These are phyloP conservation scores for Gymnothorax javanicus DNA, from an alignment of 2,797 vertebrate species.

Conservation along the genomic window DNA sequence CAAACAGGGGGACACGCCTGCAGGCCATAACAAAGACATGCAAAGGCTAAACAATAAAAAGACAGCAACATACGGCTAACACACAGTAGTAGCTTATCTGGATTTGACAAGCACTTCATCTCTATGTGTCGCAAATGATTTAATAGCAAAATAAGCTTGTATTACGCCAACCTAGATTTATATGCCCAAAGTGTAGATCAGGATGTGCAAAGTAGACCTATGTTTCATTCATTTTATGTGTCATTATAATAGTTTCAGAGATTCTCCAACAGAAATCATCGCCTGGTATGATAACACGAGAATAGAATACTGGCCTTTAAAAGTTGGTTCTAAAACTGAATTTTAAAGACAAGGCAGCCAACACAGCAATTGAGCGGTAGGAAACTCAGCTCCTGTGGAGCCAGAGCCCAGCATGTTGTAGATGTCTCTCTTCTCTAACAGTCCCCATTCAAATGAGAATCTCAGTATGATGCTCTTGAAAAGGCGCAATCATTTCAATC, in stretches of 20 bases:
- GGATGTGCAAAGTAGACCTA: background rate
- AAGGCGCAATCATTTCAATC: too few species aligned
- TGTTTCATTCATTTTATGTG: background rate
- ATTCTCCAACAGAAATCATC: background rate
- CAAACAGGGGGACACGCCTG: background rate
- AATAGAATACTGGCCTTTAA: background rate
- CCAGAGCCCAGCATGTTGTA: too few species aligned
- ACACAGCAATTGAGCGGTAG: too few species aligned
- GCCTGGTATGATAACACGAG: background rate
- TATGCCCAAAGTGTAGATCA: background rate
- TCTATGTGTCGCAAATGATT: background rate
- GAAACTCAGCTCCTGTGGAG: too few species aligned
- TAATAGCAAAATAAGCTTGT: background rate
- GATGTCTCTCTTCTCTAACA: too few species aligned
- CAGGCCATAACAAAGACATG: background rate
- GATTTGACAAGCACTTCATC: background rate
- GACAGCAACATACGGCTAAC: background rate
- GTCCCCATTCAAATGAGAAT: too few species aligned
- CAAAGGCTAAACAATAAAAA: background rate
- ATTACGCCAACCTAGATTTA: background rate
- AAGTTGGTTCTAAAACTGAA: background rate
- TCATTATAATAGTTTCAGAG: background rate
- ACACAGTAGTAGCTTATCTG: background rate
- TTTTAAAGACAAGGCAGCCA: background rate
- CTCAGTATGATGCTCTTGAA: too few species aligned